A percentile compares a stretch with the other conserved stretches of the same genome.
Conservation (phyloP, 2,888 invertebrate species). For the Plebejus anna region DNA sequence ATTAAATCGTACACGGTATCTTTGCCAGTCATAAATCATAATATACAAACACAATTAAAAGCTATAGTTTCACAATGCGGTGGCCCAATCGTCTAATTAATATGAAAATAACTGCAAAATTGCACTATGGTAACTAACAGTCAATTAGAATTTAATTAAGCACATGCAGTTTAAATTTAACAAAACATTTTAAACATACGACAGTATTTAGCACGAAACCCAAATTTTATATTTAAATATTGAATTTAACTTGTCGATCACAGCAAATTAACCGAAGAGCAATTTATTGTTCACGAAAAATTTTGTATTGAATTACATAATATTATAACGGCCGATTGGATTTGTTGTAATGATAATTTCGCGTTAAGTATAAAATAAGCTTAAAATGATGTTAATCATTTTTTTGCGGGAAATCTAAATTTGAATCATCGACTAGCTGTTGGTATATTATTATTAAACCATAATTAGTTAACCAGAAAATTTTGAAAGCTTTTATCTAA, state of each 20-base stretch:
- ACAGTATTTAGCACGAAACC: neutral
- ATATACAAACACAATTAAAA: neutral
- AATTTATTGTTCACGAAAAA: neutral
- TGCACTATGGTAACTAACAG: neutral
- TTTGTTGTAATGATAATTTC: neutral
- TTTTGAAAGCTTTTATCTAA: too few relatives aligned
- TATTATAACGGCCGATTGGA: neutral
- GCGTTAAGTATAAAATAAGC: too few relatives aligned
- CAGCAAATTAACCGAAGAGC: neutral
- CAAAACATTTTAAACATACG: neutral
- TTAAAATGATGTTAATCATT: too few relatives aligned
- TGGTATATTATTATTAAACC: too few relatives aligned
- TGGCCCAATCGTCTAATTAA: neutral
- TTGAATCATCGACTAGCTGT: too few relatives aligned
- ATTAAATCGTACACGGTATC: too few relatives aligned
- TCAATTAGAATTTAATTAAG: conserved; percentile 2
- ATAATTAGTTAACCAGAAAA: too few relatives aligned
- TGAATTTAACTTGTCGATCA: neutral
- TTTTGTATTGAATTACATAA: neutral
- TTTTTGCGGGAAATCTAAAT: too few relatives aligned
- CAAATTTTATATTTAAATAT: conserved; percentile 20
- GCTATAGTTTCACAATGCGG: neutral
- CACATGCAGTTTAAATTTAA: neutral
- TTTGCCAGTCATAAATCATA: neutral
- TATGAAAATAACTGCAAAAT: conserved; percentile 4